Evolutionary conservation across 2,797 vertebrate species (phyloP).

Genomic region (Microhierax caerulescens): DNA sequence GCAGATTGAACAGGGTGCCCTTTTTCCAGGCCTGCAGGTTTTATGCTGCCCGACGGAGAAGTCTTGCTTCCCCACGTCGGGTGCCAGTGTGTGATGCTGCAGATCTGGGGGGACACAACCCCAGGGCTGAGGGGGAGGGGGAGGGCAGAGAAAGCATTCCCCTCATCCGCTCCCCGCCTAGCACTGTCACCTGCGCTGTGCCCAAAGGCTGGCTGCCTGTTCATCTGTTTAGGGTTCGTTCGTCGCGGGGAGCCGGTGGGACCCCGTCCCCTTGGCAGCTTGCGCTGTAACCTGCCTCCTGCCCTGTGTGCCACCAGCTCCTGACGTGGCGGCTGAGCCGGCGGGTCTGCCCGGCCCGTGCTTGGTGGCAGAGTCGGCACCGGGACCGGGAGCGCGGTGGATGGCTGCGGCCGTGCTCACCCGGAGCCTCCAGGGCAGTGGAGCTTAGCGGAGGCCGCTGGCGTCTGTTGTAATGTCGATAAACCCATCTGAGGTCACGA

Average conservation of each 20-base stretch:
- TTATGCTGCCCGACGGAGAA: background rate
- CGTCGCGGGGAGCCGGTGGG: background rate
- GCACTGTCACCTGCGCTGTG: background rate
- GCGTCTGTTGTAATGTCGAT: background rate
- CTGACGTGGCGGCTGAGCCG: accelerated
- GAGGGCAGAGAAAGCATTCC: background rate
- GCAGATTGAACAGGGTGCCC: background rate
- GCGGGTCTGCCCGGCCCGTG: background rate
- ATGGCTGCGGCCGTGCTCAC: background rate
- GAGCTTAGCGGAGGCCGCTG: background rate
- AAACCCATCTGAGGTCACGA: background rate
- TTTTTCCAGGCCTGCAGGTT: background rate
- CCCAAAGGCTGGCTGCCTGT: background rate
- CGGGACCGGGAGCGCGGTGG: background rate
- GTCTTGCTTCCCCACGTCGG: accelerated
- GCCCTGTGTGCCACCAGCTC: background rate
- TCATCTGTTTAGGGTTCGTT: background rate
- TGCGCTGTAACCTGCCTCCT: background rate
- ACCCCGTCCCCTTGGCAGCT: background rate
- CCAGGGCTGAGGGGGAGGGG: accelerated
- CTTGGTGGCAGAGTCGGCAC: background rate
- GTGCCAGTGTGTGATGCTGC: background rate
- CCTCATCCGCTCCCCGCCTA: background rate
- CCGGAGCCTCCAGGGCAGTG: background rate
- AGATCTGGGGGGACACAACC: background rate